Base-by-base conservation (phyloP, 2,113 vertebrate species). In the Cricetomys ansorgei region DNA sequence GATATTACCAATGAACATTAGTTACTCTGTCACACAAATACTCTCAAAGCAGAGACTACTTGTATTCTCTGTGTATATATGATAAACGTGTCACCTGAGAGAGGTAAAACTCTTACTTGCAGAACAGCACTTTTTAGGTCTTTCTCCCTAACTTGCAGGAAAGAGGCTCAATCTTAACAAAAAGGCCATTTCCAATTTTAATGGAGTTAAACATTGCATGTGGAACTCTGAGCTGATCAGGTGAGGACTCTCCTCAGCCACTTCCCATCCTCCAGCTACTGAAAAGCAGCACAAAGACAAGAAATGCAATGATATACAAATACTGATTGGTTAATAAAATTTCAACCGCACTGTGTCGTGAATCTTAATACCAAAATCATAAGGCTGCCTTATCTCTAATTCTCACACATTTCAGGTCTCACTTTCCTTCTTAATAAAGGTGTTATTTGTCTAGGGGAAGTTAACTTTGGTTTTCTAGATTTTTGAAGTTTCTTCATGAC, bases 391-490 rank as follows among this genome's bases (percentile, higher is more conserved):
- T 37, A 55, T 45, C n/a, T 77, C 80, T 91, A 79, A 87, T 96
- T 93, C 23, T 73, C 83, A 81, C 77, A 72, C 5, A 70, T 92
- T 80, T 76, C 34, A 89, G 81, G 11, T 55, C 5, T 23, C 89
- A 29, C 55, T 96, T 73, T 88, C 59, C 64, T 83, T 27, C 40
- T 48, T 45, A 83, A 40, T 59, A 89, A 91, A 77, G 81, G 62
- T 17, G 2, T 81, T 95, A 50, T 81, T 87, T 95, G 31, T 83
- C 45, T 81, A 84, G n/a, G 13, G 91, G 55, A 96, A 96, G 93
- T 81, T 55, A 83, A 79, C 43, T 96, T 94, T 94, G 17, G 85
- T 83, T 92, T 96, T 95, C 45, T 19, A 88, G 88, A 87, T 91
- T 48, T 76, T 95, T 91, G 81, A 77, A 81, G 21, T 83, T 88